Evolutionary conservation across 2,113 vertebrate genomes (phyloP).

Genomic region (Caloenas nicobarica): DNA sequence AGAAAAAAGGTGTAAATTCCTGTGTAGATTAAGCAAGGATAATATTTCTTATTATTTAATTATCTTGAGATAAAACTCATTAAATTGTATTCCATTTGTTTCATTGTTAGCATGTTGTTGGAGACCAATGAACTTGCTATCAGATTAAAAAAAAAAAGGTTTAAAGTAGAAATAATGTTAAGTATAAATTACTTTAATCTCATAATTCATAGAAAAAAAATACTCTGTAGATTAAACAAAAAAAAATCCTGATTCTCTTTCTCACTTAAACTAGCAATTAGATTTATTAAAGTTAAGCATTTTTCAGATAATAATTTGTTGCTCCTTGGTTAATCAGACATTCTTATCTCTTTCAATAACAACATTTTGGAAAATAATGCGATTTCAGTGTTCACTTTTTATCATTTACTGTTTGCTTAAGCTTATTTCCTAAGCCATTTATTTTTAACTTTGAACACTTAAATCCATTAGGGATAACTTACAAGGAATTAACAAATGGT

Average conservation of each 20-base stretch:
- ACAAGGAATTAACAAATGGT: not conserved
- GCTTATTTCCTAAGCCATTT: not conserved
- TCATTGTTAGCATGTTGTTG: not conserved
- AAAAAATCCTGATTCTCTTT: not conserved
- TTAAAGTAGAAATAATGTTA: constrained; percentile 39
- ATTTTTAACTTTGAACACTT: not conserved
- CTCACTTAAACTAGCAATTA: not conserved
- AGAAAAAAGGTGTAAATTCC: not conserved
- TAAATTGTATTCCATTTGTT: not conserved
- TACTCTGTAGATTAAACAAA: not conserved
- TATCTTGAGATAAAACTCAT: not conserved
- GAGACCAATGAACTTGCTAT: not conserved
- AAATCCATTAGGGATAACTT: not conserved
- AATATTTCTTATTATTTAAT: not conserved
- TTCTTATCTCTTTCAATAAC: not conserved
- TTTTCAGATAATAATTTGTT: not conserved
- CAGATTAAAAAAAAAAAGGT: constrained; percentile 50
- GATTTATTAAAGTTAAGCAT: not conserved
- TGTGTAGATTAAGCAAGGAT: not conserved
- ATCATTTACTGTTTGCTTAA: not conserved
- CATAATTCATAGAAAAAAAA: not conserved
- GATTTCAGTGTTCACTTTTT: not conserved
- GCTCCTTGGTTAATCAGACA: not conserved
- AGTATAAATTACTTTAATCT: constrained; percentile 49
- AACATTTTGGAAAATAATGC: not conserved